phyloP scores from a whole-genome alignment of 2,888 invertebrate genomes.

The Polietes domitor region DNA sequence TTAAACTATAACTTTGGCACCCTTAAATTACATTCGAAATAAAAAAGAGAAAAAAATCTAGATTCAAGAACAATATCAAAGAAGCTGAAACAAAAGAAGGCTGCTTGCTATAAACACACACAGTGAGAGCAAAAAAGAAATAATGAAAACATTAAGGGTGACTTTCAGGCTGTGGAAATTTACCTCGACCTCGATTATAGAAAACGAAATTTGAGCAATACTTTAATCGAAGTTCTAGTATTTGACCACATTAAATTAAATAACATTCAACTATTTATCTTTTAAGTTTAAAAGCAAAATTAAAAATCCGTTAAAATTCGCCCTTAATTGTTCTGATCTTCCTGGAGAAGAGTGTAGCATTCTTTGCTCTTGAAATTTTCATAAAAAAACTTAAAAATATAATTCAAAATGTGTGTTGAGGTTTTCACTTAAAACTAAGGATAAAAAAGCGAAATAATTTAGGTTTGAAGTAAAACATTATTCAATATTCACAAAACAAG shows the following conservation, averaged over 20 bases:
- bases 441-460: constrained; percentile 10
- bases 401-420: neutral
- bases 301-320: no score
- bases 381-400: constrained; percentile 10
- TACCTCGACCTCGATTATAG: neutral
- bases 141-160: neutral
- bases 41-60: neutral
- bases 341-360: no score
- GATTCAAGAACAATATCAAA: neutral
- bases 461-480: neutral
- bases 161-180: neutral
- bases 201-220: neutral
- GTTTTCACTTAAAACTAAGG: constrained; percentile 13
- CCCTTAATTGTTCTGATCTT: no score
- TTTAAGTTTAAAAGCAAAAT: no score
- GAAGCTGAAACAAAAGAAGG: neutral
- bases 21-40: constrained; percentile 50
- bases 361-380: no score
- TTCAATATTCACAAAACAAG: constrained; percentile 28
- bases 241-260: no score
- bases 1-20: constrained; percentile 65
- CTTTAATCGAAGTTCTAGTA: neutral
- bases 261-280: no score
- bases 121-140: neutral
- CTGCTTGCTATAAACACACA: neutral